These are phyloP conservation scores for Chymomyza procnemis DNA, from an alignment of 2,888 invertebrate species.

Conservation along the genomic window DNA sequence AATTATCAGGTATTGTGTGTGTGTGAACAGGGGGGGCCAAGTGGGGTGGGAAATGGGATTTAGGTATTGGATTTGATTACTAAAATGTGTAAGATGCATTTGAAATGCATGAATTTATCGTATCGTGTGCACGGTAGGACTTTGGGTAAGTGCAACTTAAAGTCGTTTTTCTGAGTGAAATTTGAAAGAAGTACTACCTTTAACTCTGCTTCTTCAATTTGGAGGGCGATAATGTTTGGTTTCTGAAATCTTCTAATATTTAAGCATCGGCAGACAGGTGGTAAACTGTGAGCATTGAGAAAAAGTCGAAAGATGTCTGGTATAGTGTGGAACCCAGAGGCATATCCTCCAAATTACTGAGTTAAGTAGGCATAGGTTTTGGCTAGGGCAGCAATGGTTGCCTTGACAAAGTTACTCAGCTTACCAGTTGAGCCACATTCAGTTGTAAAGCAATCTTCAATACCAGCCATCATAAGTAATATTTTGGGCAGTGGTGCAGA, in stretches of 20 bases:
- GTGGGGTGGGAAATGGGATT: too few relatives aligned
- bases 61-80: too few relatives aligned
- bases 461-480: slow-evolving; percentile 98
- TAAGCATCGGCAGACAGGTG: slow-evolving; percentile 75
- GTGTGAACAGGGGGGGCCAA: too few relatives aligned
- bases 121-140: too few relatives aligned
- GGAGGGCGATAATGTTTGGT: too few relatives aligned
- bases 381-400: slow-evolving; percentile 98
- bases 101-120: too few relatives aligned
- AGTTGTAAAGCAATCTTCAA: slow-evolving; percentile 99
- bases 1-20: neutral
- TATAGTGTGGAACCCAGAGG: slow-evolving; percentile 95
- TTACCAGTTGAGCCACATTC: slow-evolving; percentile 99
- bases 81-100: too few relatives aligned
- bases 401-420: slow-evolving; percentile 98
- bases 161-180: too few relatives aligned
- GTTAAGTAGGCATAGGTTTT: slow-evolving; percentile 99
- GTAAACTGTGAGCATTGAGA: slow-evolving; percentile 80
- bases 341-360: slow-evolving; percentile 98
- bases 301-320: slow-evolving; percentile 94
- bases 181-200: too few relatives aligned
- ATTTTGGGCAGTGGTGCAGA: slow-evolving; percentile 99
- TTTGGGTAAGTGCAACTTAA: too few relatives aligned
- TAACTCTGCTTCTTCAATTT: too few relatives aligned
- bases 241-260: slow-evolving; percentile 41